Conservation (phyloP, 2,113 vertebrate genomes). For the Azemiops feae region DNA sequence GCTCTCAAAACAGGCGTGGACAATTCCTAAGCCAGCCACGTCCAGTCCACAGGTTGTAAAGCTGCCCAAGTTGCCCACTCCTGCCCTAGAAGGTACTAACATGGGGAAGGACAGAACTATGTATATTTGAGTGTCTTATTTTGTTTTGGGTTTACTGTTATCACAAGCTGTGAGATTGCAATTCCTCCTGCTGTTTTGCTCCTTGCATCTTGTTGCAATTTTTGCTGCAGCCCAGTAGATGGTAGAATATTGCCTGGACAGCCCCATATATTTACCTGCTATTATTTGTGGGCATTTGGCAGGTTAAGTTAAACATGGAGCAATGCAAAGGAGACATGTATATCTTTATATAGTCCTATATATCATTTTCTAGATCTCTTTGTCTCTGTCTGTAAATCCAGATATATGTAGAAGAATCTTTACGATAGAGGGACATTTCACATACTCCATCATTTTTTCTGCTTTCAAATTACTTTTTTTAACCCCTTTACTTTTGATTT, state of each 20-base stretch:
- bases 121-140: background rate
- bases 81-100: background rate
- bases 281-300: background rate
- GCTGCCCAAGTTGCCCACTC: background rate
- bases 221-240: slow-evolving; percentile 12
- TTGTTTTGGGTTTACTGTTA: background rate
- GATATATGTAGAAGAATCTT: background rate
- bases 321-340: background rate
- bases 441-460: background rate
- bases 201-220: background rate
- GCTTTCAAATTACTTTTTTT: background rate
- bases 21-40: background rate
- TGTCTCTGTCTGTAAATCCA: background rate
- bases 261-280: background rate
- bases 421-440: background rate
- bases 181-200: background rate
- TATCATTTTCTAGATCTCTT: background rate
- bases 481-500: background rate
- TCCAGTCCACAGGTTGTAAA: background rate
- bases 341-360: background rate
- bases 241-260: background rate
- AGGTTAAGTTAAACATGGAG: background rate
- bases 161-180: background rate
- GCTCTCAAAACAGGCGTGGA: background rate
- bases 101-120: background rate